Base-by-base conservation (phyloP, 2,797 vertebrate species). In the Onychomys arenicola region DNA sequence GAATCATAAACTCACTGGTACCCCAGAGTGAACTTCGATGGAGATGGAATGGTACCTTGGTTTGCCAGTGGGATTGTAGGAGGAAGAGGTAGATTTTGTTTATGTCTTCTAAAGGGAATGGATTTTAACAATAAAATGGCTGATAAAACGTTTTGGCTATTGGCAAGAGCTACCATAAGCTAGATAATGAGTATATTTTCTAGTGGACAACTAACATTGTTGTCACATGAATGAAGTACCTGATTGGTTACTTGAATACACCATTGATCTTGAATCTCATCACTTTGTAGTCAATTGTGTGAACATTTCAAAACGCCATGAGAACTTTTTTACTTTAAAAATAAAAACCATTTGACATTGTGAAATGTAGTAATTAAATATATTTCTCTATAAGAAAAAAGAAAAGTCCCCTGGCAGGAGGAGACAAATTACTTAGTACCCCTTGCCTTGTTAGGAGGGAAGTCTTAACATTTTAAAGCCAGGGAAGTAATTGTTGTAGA, bases 351-450 rank as follows among this genome's bases (percentile, higher is more conserved):
- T 57, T 91, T 82, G n/a, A 25, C 17, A 92, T 71, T 77, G 87
- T 81, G 32, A 27, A 96, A n/a, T 84, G 8, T 65, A 16, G 75
- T 52, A 91, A 86, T 65, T 23, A 83, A 3, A 83, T 34, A 73
- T 90, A 81, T 87, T 67, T 69, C 65, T 93, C 86, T 59, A 46
- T 75, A 81, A 85, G 27, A 88, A 34, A 57, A 84, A 75, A 75
- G n/a, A 34, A 23, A 73, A 46, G 46, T 65, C 43, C 7, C 3
- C 12, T 90, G 5, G 29, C 29, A 86, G 49, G 9, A 76, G 11
- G 27, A 87, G 27, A 89, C 10, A 93, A 89, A 88, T 61, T 83
- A 40, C 0, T 78, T 84, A 89, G n/a, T 78, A 92, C 65, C 55
- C 13, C 0, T 94, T 94, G 17, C 49, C 23, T 46, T 80, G 4